Evolutionary conservation across 2,797 vertebrate species (phyloP), one percentile per base, ranked within the genome.

Genomic region (Falco cherrug): DNA sequence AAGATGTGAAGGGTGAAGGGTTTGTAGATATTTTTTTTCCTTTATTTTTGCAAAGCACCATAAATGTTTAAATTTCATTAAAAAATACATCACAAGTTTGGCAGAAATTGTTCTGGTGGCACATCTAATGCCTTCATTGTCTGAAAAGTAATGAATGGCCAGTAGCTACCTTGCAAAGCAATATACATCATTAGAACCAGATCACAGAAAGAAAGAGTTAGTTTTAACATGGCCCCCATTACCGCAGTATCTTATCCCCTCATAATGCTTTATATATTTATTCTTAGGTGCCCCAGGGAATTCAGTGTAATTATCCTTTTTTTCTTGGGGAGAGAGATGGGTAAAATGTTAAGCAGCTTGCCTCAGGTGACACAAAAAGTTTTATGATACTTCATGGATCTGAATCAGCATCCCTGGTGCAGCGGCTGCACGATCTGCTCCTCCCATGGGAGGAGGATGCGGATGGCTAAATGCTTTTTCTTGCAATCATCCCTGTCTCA

Each of bases 1-100:
- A 96, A 97, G 96, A 96, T 95, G 91, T 96, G 93, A 88, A 80
- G 56, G 85, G 84, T 94, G 90, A 95, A 87, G 56, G 25, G 61
- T 67, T 93, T 85, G 91, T 51, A 90, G 64, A 54, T 56, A 63
- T 73, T 89, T 57, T 51, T 70, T 71, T 59, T 14, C 4, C 41
- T 84, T 81, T 87, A 70, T 71, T 95, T 96, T 90, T 89, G 33
- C 5, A 33, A 78, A 92, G 48, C 35, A 56, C 63, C 59, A 68
- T 92, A 90, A 93, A 94, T 21, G 63, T 90, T 91, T 97, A 94
- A 85, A 93, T 93, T 94, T 95, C 92, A 91, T 92, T 35, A 92
- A 89, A 93, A 84, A 60, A 63, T 65, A 56, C 43, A 65, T 90
- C 84, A 69, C 64, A 79, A 48, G 13, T 87, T 93, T 64, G 70